Conservation (phyloP, 2,888 invertebrate species). For the Ectobius pallidus region DNA sequence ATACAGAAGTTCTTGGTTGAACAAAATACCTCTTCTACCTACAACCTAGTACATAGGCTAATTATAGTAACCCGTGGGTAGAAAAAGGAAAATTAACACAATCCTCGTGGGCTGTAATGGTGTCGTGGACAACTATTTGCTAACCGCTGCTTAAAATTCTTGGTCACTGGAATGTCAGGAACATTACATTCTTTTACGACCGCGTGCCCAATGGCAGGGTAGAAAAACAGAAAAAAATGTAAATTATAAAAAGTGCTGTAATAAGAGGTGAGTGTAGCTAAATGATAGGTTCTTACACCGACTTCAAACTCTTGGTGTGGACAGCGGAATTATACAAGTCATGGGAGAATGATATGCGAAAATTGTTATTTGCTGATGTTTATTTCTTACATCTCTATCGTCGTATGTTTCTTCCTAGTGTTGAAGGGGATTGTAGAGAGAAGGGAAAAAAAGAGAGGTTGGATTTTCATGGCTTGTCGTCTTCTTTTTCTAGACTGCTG, state of each 20-base stretch:
- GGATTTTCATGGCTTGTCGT: conserved; percentile 14
- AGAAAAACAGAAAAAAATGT: background rate
- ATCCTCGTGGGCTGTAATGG: no score
- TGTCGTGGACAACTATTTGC: no score
- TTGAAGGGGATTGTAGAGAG: no score
- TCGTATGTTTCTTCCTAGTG: background rate
- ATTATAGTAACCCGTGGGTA: no score
- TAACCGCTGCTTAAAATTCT: no score
- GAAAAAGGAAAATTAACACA: no score
- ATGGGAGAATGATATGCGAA: conserved; percentile 34
- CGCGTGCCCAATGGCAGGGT: background rate
- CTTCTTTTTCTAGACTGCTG: conserved; percentile 27
- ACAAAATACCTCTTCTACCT: no score
- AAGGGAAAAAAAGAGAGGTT: background rate
- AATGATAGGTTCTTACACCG: conserved; percentile 13
- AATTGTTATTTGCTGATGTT: conserved; percentile 37
- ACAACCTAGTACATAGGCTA: no score
- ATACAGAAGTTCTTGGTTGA: no score
- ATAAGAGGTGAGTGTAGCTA: conserved; percentile 22
- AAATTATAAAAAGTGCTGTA: conserved; percentile 1
- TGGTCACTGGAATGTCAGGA: no score
- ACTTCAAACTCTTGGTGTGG: background rate
- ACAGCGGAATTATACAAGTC: conserved; percentile 12
- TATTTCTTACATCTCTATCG: conserved; percentile 29
- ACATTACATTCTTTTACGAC: background rate